Conservation (phyloP, 92 coral and sea anemone species). For the Micromussa lordhowensis region DNA sequence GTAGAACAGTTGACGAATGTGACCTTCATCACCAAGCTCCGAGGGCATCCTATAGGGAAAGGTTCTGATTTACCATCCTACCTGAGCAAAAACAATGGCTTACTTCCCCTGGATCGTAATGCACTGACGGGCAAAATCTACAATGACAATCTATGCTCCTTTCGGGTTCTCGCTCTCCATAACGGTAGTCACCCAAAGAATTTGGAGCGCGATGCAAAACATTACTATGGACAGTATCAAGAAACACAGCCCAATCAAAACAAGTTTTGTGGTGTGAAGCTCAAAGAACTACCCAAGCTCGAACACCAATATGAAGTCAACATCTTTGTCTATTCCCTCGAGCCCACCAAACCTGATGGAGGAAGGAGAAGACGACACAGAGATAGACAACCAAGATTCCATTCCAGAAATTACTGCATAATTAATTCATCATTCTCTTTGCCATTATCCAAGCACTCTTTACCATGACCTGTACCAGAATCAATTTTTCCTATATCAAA, state of each 20-base stretch:
- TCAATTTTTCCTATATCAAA: conserved; percentile 50
- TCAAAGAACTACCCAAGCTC: conserved; percentile 35
- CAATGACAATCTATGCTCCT: conserved; percentile 58
- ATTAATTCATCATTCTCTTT: conserved; percentile 39
- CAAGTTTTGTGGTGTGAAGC: conserved; percentile 30
- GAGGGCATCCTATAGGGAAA: no score
- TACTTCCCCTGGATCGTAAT: conserved; percentile 31
- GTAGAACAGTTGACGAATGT: no score
- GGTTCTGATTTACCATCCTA: conserved; percentile 17
- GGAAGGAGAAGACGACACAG: conserved; percentile 31
- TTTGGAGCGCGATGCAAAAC: conserved; percentile 55
- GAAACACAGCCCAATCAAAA: not conserved
- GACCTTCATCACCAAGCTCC: no score
- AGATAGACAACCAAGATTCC: not conserved
- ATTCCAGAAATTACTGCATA: conserved; percentile 23
- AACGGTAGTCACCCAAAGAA: conserved; percentile 45
- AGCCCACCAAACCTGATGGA: conserved; percentile 10
- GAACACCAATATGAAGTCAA: conserved; percentile 51
- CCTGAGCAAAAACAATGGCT: conserved; percentile 25
- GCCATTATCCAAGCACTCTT: conserved; percentile 23
- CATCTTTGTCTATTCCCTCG: conserved; percentile 45
- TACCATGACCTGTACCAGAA: conserved; percentile 45
- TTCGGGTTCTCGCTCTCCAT: conserved; percentile 61
- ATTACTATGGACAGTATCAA: conserved; percentile 32
- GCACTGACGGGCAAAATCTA: not conserved